Base-by-base conservation (phyloP, 2,797 vertebrate species). In the Hirundo rustica region DNA sequence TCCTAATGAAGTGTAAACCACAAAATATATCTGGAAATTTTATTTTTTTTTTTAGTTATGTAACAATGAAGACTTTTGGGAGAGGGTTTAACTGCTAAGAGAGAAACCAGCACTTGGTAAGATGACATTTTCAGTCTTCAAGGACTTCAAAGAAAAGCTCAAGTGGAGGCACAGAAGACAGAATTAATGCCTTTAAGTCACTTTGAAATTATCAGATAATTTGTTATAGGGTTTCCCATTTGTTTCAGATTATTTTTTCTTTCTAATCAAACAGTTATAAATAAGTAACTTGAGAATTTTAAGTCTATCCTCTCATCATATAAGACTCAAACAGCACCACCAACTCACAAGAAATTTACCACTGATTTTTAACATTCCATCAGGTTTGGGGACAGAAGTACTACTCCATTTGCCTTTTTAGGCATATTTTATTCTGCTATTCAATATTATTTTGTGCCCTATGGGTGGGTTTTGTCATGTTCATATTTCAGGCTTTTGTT, bases 51-150 rank as follows among this genome's bases (percentile, higher is more conserved):
- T 96, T 91, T 57, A 96, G 91, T 77, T 96, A 19, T 81, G 74
- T 32, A 95, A 68, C 57, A 96, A 57, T 34, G 85, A 95, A 81
- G 80, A 95, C 27, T 57, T 96, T 87, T 96, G 94, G 73, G 85
- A 91, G 74, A 86, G 62, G 72, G 47, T 85, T 77, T 93, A 91
- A 94, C 48, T 40, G 20, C 66, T 89, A 60, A 62, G 80, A 73
- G 75, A 85, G 21, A 96, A 96, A 91, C 16, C 65, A 48, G 20
- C 26, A 51, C 40, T 57, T 88, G 45, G 78, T 50, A 67, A 85
- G 62, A 77, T 18, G 30, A 47, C 5, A 13, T 80, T 93, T 77
- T 74, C 66, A 40, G 40, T 75, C 75, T 93, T 92, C 25, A 88
- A 62, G 65, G 91, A 50, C 48, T 78, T 88, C 47, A 84, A 34